Evolutionary conservation across 2,113 vertebrate genomes (phyloP).

Genomic region (Xenopus borealis): DNA sequence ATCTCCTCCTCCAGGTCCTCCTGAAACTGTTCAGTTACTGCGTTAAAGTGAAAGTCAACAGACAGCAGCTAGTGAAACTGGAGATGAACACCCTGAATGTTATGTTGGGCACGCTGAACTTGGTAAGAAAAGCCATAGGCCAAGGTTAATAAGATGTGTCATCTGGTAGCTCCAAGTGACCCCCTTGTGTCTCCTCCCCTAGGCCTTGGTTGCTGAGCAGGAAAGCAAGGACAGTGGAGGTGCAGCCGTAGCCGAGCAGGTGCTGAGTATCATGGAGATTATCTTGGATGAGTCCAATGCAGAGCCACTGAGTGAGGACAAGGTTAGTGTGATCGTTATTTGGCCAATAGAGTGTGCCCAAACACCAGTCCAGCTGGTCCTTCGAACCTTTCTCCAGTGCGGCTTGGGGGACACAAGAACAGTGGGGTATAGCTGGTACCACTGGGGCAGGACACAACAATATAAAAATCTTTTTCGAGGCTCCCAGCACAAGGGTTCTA

Average conservation of each 20-base stretch:
- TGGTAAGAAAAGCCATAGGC: constrained; percentile 66
- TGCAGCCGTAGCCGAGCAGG: constrained; percentile 93
- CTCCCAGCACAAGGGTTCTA: no score
- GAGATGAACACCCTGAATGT: constrained; percentile 98
- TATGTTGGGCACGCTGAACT: constrained; percentile 94
- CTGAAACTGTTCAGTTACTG: constrained; percentile 96
- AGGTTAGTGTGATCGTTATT: constrained; percentile 64
- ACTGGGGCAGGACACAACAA: no score
- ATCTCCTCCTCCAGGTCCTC: constrained; percentile 74
- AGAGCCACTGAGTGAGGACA: constrained; percentile 92
- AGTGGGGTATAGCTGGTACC: no score
- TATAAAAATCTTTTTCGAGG: no score
- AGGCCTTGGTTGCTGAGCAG: constrained; percentile 95
- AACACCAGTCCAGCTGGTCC: no score
- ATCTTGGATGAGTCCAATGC: constrained; percentile 97
- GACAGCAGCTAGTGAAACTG: constrained; percentile 91
- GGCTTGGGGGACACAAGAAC: no score
- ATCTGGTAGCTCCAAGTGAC: not conserved
- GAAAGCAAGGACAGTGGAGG: constrained; percentile 97
- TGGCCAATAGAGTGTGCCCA: not conserved
- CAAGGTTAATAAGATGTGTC: no score
- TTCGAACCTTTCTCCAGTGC: no score
- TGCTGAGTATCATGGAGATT: constrained; percentile 98
- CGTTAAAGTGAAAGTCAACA: constrained; percentile 95
- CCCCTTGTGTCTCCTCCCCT: not conserved